phyloP scores from a whole-genome alignment of 92 coral and sea anemone genomes.

The Phenganax subtilis region DNA sequence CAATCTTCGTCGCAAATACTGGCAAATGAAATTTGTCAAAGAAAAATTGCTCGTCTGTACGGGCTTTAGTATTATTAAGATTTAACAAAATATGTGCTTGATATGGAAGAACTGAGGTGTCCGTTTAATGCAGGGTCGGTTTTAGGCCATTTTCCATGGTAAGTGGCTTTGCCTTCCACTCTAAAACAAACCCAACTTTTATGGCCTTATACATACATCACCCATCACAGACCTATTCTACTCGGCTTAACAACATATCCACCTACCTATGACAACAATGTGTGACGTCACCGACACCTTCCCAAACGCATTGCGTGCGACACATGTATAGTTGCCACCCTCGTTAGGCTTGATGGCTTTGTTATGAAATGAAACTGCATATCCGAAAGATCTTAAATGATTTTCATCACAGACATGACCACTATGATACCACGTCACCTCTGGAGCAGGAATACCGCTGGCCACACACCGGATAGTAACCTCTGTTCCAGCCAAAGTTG shows the following conservation, averaged over 20 bases:
- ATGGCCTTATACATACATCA: no score
- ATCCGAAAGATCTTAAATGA: slow-evolving; percentile 28
- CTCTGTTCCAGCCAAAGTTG: slow-evolving; percentile 79
- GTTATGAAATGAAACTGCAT: slow-evolving; percentile 44
- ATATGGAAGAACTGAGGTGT: no score
- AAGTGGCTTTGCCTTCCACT: no score
- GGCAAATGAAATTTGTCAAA: no score
- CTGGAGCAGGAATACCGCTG: slow-evolving; percentile 66
- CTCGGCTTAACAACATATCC: neutral
- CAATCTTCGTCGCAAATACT: no score
- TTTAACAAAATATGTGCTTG: no score
- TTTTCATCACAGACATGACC: slow-evolving; percentile 44
- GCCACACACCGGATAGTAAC: slow-evolving; percentile 61
- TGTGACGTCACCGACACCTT: slow-evolving; percentile 58
- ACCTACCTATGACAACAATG: slow-evolving; percentile 65
- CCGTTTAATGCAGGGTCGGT: no score
- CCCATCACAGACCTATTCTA: neutral
- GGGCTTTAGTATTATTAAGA: no score
- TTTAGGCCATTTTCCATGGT: no score
- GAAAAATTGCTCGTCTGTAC: no score
- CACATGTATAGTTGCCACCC: slow-evolving; percentile 67
- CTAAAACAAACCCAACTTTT: no score
- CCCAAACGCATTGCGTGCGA: slow-evolving; percentile 72
- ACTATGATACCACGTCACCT: slow-evolving; percentile 63
- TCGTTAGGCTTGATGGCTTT: slow-evolving; percentile 57